These are phyloP conservation scores for Orcinus orca DNA, from an alignment of 2,113 vertebrate species.

Conservation along the genomic window DNA sequence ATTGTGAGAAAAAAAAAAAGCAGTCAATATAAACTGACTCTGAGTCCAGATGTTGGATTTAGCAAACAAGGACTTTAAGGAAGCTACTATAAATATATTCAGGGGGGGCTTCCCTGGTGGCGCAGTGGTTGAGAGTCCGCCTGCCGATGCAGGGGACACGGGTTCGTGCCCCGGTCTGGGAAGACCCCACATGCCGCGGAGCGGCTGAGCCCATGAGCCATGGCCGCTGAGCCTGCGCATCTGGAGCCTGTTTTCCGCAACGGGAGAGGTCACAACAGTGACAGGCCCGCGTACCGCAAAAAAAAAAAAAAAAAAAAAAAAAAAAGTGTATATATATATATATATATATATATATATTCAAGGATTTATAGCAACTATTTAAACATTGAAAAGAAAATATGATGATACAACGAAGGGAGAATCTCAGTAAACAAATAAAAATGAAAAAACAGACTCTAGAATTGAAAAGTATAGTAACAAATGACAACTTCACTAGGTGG, in stretches of 20 bases:
- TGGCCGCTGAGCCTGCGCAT: too few relatives aligned
- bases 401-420: neutral
- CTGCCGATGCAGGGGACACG: fast-evolving
- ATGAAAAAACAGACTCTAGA: neutral
- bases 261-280: too few relatives aligned
- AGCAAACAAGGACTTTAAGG: neutral
- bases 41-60: neutral
- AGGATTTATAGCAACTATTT: neutral
- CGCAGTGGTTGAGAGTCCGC: too few relatives aligned
- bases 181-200: too few relatives aligned
- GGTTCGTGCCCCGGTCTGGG: too few relatives aligned
- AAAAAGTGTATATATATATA: neutral
- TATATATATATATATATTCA: too few relatives aligned
- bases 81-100: neutral
- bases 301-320: too few relatives aligned
- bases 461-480: neutral
- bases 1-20: neutral
- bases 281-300: too few relatives aligned
- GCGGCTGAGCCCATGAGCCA: too few relatives aligned
- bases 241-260: too few relatives aligned
- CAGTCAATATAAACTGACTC: neutral
- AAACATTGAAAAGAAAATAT: neutral
- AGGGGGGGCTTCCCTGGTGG: neutral
- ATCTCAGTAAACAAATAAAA: neutral
- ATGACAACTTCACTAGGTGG: neutral